Evolutionary conservation across 2,888 invertebrate species (phyloP), one percentile per base, ranked within the genome.

Genomic region (Masnerella sp.): DNA sequence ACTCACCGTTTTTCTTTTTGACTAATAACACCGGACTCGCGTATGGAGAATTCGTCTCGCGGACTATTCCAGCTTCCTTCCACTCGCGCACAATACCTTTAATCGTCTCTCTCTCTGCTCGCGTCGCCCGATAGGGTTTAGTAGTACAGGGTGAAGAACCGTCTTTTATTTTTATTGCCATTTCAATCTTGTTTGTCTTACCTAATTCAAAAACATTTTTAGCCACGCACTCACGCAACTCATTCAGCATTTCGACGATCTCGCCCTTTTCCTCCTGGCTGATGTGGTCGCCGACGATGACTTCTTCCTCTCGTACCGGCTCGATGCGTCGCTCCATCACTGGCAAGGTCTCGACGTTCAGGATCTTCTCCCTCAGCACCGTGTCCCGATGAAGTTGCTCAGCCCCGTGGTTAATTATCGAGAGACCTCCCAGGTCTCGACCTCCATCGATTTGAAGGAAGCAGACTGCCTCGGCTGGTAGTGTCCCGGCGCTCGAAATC

Each of bases 11-110:
- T 28, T 51, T 68, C 34, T 79, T 78, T 5, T 18, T 59, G 64
- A n/a, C n/a, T n/a, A n/a, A n/a, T n/a, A n/a, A n/a, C n/a, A n/a
- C n/a, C n/a, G n/a, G n/a, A n/a, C n/a, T 72, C 1, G 76, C 75
- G 47, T 78, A 77, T 1, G 74, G 42, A 5, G 77, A 79, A 20
- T 9, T 51, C 9, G 77, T 80, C n/a, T 79, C 77, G 2, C 36
- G 68, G 5, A 73, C 78, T 2, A 79, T 58, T 32, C 77, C 77
- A 1, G 14, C 36, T 2, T 15, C 14, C 14, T 36, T 36, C 36
- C 36, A 36, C 2, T 36, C 36, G 1, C 3, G 11, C 2, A 36
- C 36, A 2, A 36, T 36, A 14, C 14, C 14, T 14, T 8, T 5
- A 36, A 36, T 36, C 14, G 2, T 36, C 36, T 36, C 36, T 34